Evolutionary conservation across 2,113 vertebrate species (phyloP), one percentile per base, ranked within the genome.

Genomic region (Rattus norvegicus): DNA sequence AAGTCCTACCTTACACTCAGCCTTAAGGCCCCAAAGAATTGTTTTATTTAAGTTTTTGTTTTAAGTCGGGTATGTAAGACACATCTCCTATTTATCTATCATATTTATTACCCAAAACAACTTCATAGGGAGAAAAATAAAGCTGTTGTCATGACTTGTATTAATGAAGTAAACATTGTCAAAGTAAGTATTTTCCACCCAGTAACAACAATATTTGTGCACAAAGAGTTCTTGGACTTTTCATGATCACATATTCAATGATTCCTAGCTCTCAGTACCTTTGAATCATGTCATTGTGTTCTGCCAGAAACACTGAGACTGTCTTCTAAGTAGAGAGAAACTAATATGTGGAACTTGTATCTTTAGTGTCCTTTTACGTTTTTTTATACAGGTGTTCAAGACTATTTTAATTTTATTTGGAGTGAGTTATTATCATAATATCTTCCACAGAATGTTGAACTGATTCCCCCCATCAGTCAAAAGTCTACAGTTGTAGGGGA

Each of bases 91-190:
- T 56, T 13, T 30, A 24, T 22, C 1, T 76, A 61, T 52, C 13
- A 87, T 9, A 2, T 72, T 20, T 76, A 2, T 67, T n/a, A 79
- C 43, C n/a, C 10, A 63, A 80, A 61, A 94, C 2, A 63, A 72
- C 59, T 56, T 84, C 22, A n/a, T 85, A 10, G 67, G 47, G 19
- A 72, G 65, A 54, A 79, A 91, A 81, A 65, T 77, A 26, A 91
- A 43, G 59, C 10, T 88, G 10, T 52, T 28, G 9, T 85, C 7
- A 85, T 67, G 65, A 59, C 13, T 85, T 33, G 92, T 24, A 43
- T 93, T 92, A 73, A 84, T 88, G 33, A 91, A 72, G 7, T 39
- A 72, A 75, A 92, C 61, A 39, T 52, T 92, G 67, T 49, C 33
- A 16, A 47, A 26, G 9, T 39, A 28, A n/a, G 7, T 52, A 22